Conservation (phyloP, 2,797 vertebrate species). For the Diplodus puntazzo region DNA sequence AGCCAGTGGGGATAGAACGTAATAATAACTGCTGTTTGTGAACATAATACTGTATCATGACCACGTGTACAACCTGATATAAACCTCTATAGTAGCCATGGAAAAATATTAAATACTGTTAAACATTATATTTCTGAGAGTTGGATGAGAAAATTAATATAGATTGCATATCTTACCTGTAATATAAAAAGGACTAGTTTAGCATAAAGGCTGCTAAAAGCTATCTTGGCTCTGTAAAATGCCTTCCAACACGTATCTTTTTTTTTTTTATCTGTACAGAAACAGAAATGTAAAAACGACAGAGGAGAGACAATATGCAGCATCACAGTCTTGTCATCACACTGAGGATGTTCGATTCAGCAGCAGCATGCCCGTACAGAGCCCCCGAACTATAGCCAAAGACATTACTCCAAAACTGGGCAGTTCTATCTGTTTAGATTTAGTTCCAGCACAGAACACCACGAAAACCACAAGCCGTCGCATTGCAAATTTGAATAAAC, state of each 20-base stretch:
- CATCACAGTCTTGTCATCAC: background rate
- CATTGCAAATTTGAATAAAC: background rate
- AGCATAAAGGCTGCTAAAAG: background rate
- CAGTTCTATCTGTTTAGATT: background rate
- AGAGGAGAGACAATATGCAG: background rate
- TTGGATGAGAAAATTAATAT: background rate
- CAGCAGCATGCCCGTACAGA: background rate
- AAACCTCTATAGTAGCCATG: background rate
- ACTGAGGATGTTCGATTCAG: background rate
- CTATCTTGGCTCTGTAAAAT: background rate
- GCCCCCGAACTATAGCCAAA: no score
- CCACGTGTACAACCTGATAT: background rate
- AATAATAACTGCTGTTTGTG: background rate
- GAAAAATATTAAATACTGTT: background rate
- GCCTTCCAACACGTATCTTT: background rate
- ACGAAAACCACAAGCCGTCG: background rate
- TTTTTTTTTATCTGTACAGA: background rate
- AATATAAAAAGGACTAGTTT: background rate
- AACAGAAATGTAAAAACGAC: background rate
- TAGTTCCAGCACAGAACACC: background rate
- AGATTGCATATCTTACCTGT: background rate
- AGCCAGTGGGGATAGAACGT: background rate
- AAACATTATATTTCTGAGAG: no score
- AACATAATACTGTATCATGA: no score
- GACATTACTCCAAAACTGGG: background rate